Conservation (phyloP, 2,113 vertebrate genomes). For the Stegostoma tigrinum region DNA sequence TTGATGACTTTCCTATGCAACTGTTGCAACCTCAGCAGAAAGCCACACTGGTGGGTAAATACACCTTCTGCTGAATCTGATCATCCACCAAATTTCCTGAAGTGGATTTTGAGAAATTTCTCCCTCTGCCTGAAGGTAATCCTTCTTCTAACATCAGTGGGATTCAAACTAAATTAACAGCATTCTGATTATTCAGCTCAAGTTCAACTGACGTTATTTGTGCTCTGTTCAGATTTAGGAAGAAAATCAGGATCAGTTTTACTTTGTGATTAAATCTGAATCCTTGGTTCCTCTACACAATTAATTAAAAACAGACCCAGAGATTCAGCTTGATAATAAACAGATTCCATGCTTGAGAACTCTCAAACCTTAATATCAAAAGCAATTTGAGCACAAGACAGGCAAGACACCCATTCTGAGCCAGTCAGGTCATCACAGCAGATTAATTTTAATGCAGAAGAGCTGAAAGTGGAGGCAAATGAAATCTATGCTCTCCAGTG, state of each 20-base stretch:
- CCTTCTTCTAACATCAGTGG: neutral
- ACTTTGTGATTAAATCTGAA: neutral
- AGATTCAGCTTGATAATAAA: neutral
- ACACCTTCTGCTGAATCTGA: neutral
- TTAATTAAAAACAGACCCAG: neutral
- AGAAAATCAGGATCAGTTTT: neutral
- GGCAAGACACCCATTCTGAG: neutral
- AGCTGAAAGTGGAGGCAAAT: neutral
- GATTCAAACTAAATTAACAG: neutral
- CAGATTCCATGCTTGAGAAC: neutral
- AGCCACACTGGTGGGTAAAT: neutral
- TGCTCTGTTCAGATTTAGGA: neutral
- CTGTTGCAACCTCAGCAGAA: neutral
- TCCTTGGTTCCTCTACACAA: neutral
- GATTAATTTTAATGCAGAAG: neutral
- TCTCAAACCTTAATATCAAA: neutral
- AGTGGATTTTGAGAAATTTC: neutral
- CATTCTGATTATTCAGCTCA: neutral
- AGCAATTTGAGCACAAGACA: neutral
- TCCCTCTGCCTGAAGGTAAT: neutral
- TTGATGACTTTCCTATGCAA: neutral
- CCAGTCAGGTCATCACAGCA: neutral
- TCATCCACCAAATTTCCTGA: neutral
- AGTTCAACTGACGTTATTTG: neutral
- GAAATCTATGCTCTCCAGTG: neutral